Evolutionary conservation across 1,140 invertebrate species (phyloP), one percentile per base, ranked within the genome.

Genomic region (Mesaphorura yosii): DNA sequence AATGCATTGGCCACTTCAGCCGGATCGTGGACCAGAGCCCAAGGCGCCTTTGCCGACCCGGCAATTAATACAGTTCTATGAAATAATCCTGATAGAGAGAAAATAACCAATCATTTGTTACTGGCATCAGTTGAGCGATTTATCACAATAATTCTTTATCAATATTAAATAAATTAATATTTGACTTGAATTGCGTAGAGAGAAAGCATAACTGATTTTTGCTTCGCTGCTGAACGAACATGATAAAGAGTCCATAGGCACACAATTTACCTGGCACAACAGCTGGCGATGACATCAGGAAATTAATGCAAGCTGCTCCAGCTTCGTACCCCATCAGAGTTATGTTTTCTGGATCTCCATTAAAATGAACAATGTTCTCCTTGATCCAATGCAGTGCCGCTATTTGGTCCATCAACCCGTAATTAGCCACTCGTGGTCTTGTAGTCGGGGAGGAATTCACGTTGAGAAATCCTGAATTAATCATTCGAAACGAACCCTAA

Each of bases 321-420:
- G 88, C 86, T 2, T 31, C 91, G 64, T 95, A 90, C 5, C 46
- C 93, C 65, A 94, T 79, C 28, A 97, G 72, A 0, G 91, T 93
- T 1, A 96, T 86, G 62, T 87, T 87, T 20, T 78, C 76, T 1
- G 88, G 80, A 71, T 96, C 89, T 0, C 90, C 86, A 1, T 86
- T 87, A 66, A 96, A 95, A 41, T 83, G 76, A 5, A 78, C 82
- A 48, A 94, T 90, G 66, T 95, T 93, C 68, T 92, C 85, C 65
- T 91, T 85, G 37, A 96, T 80, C 88, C 88, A 92, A 64, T 92
- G 88, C 28, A 92, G 70, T 0, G 88, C 88, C 1, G 89, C 89
- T 62, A 93, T 88, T 69, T 93, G 88, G 69, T 96, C 92, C 83
- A 95, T 87, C 19, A 94, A 70, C 0, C 88, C 91, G 64, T 90